Percentiles rank a stretch among this genome's conserved stretches.
These are phyloP conservation scores for Oppia nitens DNA, from an alignment of 1,140 invertebrate species.

Conservation along the genomic window DNA sequence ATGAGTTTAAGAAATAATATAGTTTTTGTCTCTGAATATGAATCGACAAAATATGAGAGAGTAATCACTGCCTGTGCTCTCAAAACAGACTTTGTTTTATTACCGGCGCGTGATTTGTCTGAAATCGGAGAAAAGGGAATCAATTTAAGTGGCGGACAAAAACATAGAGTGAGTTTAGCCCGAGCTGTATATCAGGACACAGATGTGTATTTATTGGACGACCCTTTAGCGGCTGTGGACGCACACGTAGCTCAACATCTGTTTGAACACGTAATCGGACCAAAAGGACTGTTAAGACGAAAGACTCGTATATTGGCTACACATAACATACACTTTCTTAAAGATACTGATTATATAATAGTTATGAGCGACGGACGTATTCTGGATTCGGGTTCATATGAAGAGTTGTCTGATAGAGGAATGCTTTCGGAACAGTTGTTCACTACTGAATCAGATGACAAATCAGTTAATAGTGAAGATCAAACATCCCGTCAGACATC, in stretches of 20 bases:
- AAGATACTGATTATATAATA: slow-evolving; percentile 32
- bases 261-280: slow-evolving; percentile 30
- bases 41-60: slow-evolving; percentile 32
- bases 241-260: slow-evolving; percentile 32
- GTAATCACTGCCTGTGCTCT: slow-evolving; percentile 36
- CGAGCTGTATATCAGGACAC: slow-evolving; percentile 32
- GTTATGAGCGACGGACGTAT: slow-evolving; percentile 32
- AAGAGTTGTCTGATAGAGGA: slow-evolving; percentile 22
- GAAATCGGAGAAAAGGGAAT: slow-evolving; percentile 71
- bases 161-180: slow-evolving; percentile 34
- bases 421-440: not conserved
- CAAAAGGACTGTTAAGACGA: slow-evolving; percentile 28
- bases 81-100: slow-evolving; percentile 34
- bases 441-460: too few relatives aligned
- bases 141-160: slow-evolving; percentile 34
- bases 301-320: slow-evolving; percentile 31
- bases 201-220: slow-evolving; percentile 35
- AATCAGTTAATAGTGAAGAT: too few relatives aligned
- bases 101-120: slow-evolving; percentile 52
- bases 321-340: slow-evolving; percentile 28
- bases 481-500: too few relatives aligned
- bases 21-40: slow-evolving; percentile 25
- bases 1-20: slow-evolving; percentile 49
- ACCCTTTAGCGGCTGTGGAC: slow-evolving; percentile 37
- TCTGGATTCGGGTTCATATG: slow-evolving; percentile 32